These are phyloP conservation scores for Thunnus thynnus DNA, from an alignment of 2,113 vertebrate genomes.

Conservation along the genomic window DNA sequence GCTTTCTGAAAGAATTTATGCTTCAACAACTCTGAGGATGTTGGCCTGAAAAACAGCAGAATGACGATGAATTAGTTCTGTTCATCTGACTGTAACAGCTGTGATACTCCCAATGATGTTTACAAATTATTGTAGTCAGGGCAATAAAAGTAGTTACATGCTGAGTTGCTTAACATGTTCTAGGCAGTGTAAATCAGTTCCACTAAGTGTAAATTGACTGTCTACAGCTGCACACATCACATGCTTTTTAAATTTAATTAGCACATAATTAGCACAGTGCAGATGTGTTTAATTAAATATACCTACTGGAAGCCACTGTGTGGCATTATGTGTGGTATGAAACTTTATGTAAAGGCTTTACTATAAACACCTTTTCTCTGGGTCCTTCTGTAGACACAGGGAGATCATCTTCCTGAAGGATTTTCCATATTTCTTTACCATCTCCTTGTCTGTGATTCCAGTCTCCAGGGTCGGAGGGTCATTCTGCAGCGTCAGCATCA, in stretches of 20 bases:
- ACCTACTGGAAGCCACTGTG: not conserved
- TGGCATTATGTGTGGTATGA: not conserved
- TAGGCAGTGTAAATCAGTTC: not conserved
- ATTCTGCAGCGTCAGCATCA: constrained; percentile 99
- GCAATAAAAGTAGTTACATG: constrained; percentile 2
- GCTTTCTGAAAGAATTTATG: constrained; percentile 99
- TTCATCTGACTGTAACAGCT: constrained; percentile 8
- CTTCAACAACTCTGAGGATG: constrained; percentile 94
- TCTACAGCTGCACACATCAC: not conserved
- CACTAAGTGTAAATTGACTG: not conserved
- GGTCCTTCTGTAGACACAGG: constrained; percentile 96
- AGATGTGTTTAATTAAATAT: not conserved
- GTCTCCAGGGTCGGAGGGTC: constrained; percentile 96
- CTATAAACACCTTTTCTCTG: constrained; percentile 92
- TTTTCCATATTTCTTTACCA: constrained; percentile 98
- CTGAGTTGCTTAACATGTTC: not conserved
- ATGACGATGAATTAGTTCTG: constrained; percentile 22
- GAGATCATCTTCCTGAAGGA: constrained; percentile 99
- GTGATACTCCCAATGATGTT: not conserved
- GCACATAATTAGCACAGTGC: not conserved
- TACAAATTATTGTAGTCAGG: not conserved
- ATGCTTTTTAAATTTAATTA: not conserved
- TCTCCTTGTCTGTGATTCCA: constrained; percentile 97
- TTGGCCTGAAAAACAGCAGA: constrained; percentile 87
- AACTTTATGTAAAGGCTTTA: not conserved